Evolutionary conservation across 2,888 invertebrate species (phyloP), one percentile per base, ranked within the genome.

Genomic region (Autographa pulchrina): DNA sequence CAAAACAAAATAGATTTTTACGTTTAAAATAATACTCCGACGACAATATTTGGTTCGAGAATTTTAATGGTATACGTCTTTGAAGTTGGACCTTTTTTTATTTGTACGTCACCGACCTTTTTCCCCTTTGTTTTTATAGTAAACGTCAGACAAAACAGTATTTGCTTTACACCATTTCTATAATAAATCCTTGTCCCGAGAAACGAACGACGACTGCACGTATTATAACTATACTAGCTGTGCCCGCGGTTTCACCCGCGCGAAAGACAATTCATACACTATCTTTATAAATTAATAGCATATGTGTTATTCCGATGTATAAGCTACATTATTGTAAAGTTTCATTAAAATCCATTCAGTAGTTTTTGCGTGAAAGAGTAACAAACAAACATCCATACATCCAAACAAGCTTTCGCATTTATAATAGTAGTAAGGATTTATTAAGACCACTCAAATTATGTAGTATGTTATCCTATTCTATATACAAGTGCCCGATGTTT

Each of bases 111-210:
- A 48, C 61, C 38, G 69, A 70, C 85, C 78, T 87, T 84, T 56
- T 82, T 82, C 81, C 80, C 87, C 87, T 87, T 87, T 91, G 90
- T 91, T 90, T 88, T 90, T 86, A 85, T 89, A 90, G 89, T 88
- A 85, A 86, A 87, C 85, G 84, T 83, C 84, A 80, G 86, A 85
- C 83, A 83, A 77, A 77, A 70, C 79, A 78, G 66, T 90, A 88
- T 90, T 91, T 89, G 86, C 84, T 87, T 88, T 86, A 84, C 80
- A 80, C 77, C 69, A 83, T 85, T 86, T 86, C 83, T 85, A 85
- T 89, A 89, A 89, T 89, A 88, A 79, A 85, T 79, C 77, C 69
- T 74, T 74, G 60, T 59, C 16, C 61, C 76, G 54, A 59, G 64
- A 58, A 78, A 62, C 68, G 68, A 81, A 73, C 35, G 54, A 68